Evolutionary conservation across 2,113 vertebrate species (phyloP).

Genomic region (Vidua chalybeata): DNA sequence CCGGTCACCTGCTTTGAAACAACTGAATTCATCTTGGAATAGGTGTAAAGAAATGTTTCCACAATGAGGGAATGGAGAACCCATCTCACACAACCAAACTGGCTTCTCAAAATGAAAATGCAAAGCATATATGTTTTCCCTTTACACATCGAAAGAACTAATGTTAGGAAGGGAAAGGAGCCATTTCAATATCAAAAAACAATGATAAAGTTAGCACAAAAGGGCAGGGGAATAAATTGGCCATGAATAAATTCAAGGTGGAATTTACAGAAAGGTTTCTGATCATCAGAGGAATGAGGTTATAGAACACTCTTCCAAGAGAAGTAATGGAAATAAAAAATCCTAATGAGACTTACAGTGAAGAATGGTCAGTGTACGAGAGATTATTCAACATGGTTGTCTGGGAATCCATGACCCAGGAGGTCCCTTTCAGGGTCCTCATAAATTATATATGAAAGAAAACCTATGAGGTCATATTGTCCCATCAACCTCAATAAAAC

Average conservation of each 20-base stretch:
- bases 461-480: slow-evolving; percentile 34
- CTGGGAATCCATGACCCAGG: slow-evolving; percentile 42
- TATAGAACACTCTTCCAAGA: slow-evolving; percentile 47
- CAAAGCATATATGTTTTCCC: not conserved
- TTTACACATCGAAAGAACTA: not conserved
- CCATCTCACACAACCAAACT: not conserved
- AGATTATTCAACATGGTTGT: slow-evolving; percentile 53
- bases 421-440: slow-evolving; percentile 52
- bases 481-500: slow-evolving; percentile 38
- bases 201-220: slow-evolving; percentile 19
- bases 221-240: not conserved
- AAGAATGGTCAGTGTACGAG: slow-evolving; percentile 12
- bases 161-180: not conserved
- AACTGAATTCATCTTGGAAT: not conserved
- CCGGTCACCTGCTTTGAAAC: not conserved
- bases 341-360: slow-evolving; percentile 19
- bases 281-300: slow-evolving; percentile 48
- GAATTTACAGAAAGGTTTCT: slow-evolving; percentile 62
- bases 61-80: not conserved
- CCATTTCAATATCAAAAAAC: not conserved
- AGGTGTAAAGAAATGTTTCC: not conserved
- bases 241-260: slow-evolving; percentile 48
- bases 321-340: slow-evolving; percentile 55
- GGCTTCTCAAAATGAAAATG: not conserved
- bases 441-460: slow-evolving; percentile 49